phyloP scores from a whole-genome alignment of 2,888 invertebrate genomes.

The Drosophila flavopinicola region DNA sequence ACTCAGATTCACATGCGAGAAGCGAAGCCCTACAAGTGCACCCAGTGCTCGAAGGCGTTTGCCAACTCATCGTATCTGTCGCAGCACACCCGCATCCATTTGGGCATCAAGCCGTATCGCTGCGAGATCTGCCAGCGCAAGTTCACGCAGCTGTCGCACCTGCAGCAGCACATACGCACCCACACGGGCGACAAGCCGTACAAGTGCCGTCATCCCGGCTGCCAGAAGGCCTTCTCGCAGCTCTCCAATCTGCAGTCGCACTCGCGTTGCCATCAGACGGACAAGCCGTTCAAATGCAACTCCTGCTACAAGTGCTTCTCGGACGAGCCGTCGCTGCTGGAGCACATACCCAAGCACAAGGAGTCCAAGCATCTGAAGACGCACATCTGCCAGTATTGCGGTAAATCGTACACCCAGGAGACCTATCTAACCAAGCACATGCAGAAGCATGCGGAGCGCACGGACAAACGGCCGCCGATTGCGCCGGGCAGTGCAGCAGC shows the following conservation, averaged over 20 bases:
- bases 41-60: slow-evolving; percentile 99
- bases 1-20: slow-evolving; percentile 99
- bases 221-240: slow-evolving; percentile 99
- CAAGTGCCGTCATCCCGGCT: slow-evolving; percentile 98
- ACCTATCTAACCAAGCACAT: slow-evolving; percentile 99
- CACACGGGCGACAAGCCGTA: slow-evolving; percentile 99
- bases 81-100: slow-evolving; percentile 99
- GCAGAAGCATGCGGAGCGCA: slow-evolving; percentile 98
- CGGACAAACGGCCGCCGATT: slow-evolving; percentile 95
- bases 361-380: slow-evolving; percentile 99
- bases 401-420: slow-evolving; percentile 99
- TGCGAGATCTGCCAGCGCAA: slow-evolving; percentile 99
- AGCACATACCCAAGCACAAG: slow-evolving; percentile 99
- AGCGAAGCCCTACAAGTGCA: slow-evolving; percentile 99
- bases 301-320: slow-evolving; percentile 99
- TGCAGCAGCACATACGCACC: slow-evolving; percentile 99
- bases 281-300: slow-evolving; percentile 99
- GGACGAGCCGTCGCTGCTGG: slow-evolving; percentile 97
- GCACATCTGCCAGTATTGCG: slow-evolving; percentile 99
- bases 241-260: slow-evolving; percentile 99
- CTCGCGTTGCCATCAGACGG: slow-evolving; percentile 99
- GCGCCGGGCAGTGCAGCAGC: slow-evolving; percentile 86
- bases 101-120: slow-evolving; percentile 99
- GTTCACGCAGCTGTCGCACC: slow-evolving; percentile 99
- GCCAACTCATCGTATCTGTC: slow-evolving; percentile 99